Evolutionary conservation across 2,888 invertebrate genomes (phyloP).

Genomic region (Junonia oenone): DNA sequence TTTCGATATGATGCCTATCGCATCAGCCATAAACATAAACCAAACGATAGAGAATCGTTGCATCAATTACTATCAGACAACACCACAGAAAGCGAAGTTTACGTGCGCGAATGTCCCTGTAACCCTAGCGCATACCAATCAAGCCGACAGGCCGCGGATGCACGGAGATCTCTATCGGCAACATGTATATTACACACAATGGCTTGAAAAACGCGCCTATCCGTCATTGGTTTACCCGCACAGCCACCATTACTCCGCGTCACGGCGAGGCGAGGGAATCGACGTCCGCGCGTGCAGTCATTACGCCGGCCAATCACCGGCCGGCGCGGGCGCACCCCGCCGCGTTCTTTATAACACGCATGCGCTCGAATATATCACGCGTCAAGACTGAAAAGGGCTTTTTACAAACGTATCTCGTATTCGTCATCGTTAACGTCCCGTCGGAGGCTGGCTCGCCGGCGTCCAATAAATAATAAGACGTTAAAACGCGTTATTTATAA

Average conservation of each 20-base stretch:
- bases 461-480: slow-evolving; percentile 67
- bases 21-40: too few species aligned
- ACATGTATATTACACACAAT: slow-evolving; percentile 45
- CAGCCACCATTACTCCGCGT: slow-evolving; percentile 66
- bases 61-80: background rate
- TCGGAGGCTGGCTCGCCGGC: slow-evolving; percentile 44
- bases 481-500: slow-evolving; percentile 64
- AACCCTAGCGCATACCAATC: slow-evolving; percentile 2
- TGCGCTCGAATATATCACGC: slow-evolving; percentile 70
- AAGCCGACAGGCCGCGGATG: background rate
- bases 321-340: slow-evolving; percentile 66
- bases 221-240: slow-evolving; percentile 68
- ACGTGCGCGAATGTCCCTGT: background rate
- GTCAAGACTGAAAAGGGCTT: slow-evolving; percentile 66
- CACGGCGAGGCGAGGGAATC: slow-evolving; percentile 46
- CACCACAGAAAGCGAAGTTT: background rate
- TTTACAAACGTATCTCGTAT: slow-evolving; percentile 73
- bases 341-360: slow-evolving; percentile 68
- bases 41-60: too few species aligned
- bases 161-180: slow-evolving; percentile 27
- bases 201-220: slow-evolving; percentile 70
- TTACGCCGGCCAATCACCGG: slow-evolving; percentile 65
- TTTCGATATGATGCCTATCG: too few species aligned
- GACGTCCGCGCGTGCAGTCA: slow-evolving; percentile 57
- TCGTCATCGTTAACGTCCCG: slow-evolving; percentile 69